Base-by-base conservation (phyloP, 2,113 vertebrate species). In the Oreochromis aureus region DNA sequence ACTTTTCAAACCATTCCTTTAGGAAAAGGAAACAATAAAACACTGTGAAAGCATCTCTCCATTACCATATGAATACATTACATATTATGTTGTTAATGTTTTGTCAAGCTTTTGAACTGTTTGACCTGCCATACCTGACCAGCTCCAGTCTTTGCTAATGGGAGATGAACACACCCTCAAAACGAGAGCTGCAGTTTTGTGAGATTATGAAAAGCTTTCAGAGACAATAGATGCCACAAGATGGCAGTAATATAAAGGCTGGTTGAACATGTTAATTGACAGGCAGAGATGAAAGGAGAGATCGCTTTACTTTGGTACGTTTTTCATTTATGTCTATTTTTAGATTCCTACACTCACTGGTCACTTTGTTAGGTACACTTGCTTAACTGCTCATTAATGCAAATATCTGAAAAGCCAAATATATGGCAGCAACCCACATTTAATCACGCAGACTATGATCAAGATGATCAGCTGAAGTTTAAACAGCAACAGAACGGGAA, bases 381-480 rank as follows among this genome's bases (percentile, higher is more conserved):
- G 55, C 55, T 58, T 58, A 58, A 58, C 24, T 58, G 55, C 24
- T 58, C 55, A 58, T 58, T 58, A 58, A 27, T 58, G 4, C 55
- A 58, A 58, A 8, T 58, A 58, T 58, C 4, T 58, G 12, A 58
- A 58, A 58, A 58, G 2, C 55, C 55, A 58, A 58, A 15, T 58
- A 27, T 24, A 27, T 58, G 55, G 55, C 55, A 58, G 55, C 55
- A 58, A 58, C 55, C 24, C 0, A 0, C 55, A 58, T 58, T 58
- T 58, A 7, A 3, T 56, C 0, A 56, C 6, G 0, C 4, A 27
- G 12, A 58, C 22, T 27, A 58, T 58, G 12, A 58, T 27, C 55
- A 58, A 58, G 22, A 58, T 15, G 55, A 58, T 58, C 55, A 27
- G 22, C 0, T 0, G 55, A 58, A 58, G 22, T 56, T 27, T 56